These are phyloP conservation scores for Ceuthmochares aereus DNA, from an alignment of 2,113 vertebrate genomes.

Conservation along the genomic window DNA sequence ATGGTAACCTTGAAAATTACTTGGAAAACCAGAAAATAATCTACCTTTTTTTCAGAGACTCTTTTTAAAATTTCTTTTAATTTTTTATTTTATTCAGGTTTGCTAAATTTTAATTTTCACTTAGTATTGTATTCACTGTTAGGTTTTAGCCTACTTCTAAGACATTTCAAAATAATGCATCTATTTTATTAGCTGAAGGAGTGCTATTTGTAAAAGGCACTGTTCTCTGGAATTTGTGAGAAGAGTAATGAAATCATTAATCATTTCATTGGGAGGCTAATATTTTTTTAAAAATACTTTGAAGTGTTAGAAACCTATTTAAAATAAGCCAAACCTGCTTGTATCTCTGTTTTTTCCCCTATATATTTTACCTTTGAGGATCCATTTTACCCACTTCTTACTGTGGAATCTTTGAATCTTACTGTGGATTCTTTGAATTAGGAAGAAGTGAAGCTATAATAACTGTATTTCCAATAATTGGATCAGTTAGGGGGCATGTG, in stretches of 20 bases:
- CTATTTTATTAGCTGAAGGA: background rate
- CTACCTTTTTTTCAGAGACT: background rate
- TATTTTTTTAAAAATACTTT: background rate
- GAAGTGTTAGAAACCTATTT: background rate
- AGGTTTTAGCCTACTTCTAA: background rate
- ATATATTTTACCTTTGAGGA: background rate
- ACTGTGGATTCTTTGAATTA: constrained; percentile 28
- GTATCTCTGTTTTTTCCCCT: background rate
- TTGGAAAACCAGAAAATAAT: background rate
- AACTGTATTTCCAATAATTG: constrained; percentile 29
- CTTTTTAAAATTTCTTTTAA: background rate
- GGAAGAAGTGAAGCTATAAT: constrained; percentile 17
- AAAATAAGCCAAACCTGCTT: background rate
- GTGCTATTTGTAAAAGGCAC: background rate
- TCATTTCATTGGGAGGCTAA: background rate
- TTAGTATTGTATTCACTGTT: background rate
- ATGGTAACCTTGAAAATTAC: background rate
- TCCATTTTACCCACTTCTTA: constrained; percentile 4
- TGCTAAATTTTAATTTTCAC: background rate
- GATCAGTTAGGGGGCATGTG: constrained; percentile 56
- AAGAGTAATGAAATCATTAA: background rate
- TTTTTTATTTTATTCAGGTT: background rate
- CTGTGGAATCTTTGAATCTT: background rate
- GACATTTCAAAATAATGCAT: background rate
- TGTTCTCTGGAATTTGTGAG: background rate